phyloP scores from a whole-genome alignment of 2,888 invertebrate genomes.

The Atrina japonica region DNA sequence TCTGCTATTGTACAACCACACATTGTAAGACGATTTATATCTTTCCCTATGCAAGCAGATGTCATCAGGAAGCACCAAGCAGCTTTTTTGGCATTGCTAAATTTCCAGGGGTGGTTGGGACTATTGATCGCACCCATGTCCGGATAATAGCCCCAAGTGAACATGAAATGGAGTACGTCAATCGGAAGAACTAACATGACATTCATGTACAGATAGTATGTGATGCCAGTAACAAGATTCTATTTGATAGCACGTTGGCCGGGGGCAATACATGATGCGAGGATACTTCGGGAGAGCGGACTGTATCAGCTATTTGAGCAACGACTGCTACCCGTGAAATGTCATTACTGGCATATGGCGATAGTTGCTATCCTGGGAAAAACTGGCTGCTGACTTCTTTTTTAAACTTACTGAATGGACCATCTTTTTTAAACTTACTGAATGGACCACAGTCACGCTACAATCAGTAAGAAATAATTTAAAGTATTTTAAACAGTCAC shows the following conservation, averaged over 20 bases:
- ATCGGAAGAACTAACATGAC: slow-evolving; percentile 1
- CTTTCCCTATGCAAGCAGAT: not conserved
- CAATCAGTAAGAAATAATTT: too few relatives aligned
- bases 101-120: slow-evolving; percentile 12
- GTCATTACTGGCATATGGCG: slow-evolving; percentile 13
- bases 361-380: slow-evolving; percentile 19
- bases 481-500: too few relatives aligned
- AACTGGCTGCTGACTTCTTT: slow-evolving; percentile 19
- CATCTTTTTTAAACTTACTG: too few relatives aligned
- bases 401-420: too few relatives aligned
- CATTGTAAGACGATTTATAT: slow-evolving; percentile 2
- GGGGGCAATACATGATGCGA: slow-evolving; percentile 20
- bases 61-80: not conserved
- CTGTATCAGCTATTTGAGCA: not conserved
- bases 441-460: too few relatives aligned
- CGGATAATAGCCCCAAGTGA: not conserved
- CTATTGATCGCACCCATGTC: slow-evolving; percentile 7
- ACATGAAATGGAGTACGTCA: slow-evolving; percentile 6
- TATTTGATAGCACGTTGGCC: slow-evolving; percentile 26
- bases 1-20: not conserved
- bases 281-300: slow-evolving; percentile 18
- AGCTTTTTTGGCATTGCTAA: slow-evolving; percentile 6
- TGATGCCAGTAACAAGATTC: slow-evolving; percentile 5
- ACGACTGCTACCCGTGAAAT: slow-evolving; percentile 4
- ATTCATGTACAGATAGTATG: slow-evolving; percentile 12